phyloP scores from a whole-genome alignment of 1,140 invertebrate genomes.

The Uloborus diversus region DNA sequence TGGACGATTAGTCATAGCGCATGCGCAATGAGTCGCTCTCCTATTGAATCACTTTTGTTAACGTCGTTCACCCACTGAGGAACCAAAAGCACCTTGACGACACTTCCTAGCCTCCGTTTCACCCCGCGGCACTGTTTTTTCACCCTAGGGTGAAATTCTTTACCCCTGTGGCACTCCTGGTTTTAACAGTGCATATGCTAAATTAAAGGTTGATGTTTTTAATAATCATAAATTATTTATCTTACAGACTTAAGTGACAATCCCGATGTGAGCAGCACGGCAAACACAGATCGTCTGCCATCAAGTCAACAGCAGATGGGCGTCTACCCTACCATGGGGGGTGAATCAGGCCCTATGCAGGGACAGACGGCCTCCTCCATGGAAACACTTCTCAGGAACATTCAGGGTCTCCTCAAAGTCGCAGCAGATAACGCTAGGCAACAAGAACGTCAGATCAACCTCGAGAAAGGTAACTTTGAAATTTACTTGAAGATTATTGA shows the following conservation, averaged over 20 bases:
- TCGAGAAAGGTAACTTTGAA: constrained; percentile 85
- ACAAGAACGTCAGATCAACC: constrained; percentile 92
- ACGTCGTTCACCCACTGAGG: no score
- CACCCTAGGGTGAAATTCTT: no score
- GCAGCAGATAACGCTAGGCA: constrained; percentile 94
- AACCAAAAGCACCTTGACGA: no score
- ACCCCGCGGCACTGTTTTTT: no score
- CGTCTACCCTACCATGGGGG: constrained; percentile 57
- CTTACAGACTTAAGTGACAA: constrained; percentile 61
- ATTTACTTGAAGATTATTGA: background rate
- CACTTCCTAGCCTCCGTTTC: no score
- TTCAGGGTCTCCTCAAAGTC: constrained; percentile 92
- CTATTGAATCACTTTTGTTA: no score
- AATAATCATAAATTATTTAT: background rate
- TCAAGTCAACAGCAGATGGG: constrained; percentile 53
- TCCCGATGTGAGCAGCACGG: constrained; percentile 61
- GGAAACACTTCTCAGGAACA: constrained; percentile 91
- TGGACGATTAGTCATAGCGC: no score
- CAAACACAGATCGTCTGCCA: constrained; percentile 59
- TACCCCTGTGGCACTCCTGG: no score
- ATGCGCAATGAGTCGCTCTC: no score
- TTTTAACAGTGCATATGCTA: no score
- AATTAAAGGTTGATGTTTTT: no score
- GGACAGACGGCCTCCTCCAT: constrained; percentile 74
- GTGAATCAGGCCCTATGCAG: constrained; percentile 67